A percentile compares a stretch with the other conserved stretches of the same genome.
Evolutionary conservation across 2,888 invertebrate genomes (phyloP).

Genomic region (Mamestra brassicae): DNA sequence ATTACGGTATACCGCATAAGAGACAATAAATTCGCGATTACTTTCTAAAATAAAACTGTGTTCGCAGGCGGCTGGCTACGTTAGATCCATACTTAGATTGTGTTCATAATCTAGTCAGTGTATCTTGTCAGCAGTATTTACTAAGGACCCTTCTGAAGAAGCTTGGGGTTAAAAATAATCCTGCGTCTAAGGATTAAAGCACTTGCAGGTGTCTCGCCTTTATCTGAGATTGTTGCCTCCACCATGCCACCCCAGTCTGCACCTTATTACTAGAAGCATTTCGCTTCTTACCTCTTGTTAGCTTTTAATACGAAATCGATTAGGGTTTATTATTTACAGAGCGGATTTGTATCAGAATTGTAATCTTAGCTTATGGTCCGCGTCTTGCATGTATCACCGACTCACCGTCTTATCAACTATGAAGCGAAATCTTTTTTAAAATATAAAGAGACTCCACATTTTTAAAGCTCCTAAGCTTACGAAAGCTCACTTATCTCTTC

Average conservation of each 20-base stretch:
- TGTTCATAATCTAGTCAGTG: conserved; percentile 70
- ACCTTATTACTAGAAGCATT: conserved; percentile 63
- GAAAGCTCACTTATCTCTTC: conserved; percentile 41
- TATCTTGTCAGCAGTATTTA: conserved; percentile 76
- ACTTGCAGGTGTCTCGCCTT: conserved; percentile 79
- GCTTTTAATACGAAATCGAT: conserved; percentile 75
- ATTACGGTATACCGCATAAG: conserved; percentile 48
- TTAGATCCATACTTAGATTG: conserved; percentile 69
- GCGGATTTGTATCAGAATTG: conserved; percentile 81
- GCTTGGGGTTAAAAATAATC: conserved; percentile 82
- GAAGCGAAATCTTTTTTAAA: conserved; percentile 31
- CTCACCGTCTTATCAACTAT: conserved; percentile 38
- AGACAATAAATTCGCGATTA: conserved; percentile 61
- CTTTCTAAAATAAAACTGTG: conserved; percentile 73
- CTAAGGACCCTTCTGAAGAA: conserved; percentile 72
- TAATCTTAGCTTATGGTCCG: conserved; percentile 74
- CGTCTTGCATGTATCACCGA: conserved; percentile 47
- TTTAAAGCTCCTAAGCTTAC: conserved; percentile 17
- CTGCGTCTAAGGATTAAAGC: conserved; percentile 76
- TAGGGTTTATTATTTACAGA: conserved; percentile 79
- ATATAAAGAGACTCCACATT: neutral
- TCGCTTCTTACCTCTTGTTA: conserved; percentile 62
- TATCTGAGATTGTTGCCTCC: conserved; percentile 70
- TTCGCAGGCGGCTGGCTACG: conserved; percentile 51
- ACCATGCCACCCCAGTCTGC: conserved; percentile 53